Base-by-base conservation (phyloP, 2,888 invertebrate species). In the Theodoxus fluviatilis region DNA sequence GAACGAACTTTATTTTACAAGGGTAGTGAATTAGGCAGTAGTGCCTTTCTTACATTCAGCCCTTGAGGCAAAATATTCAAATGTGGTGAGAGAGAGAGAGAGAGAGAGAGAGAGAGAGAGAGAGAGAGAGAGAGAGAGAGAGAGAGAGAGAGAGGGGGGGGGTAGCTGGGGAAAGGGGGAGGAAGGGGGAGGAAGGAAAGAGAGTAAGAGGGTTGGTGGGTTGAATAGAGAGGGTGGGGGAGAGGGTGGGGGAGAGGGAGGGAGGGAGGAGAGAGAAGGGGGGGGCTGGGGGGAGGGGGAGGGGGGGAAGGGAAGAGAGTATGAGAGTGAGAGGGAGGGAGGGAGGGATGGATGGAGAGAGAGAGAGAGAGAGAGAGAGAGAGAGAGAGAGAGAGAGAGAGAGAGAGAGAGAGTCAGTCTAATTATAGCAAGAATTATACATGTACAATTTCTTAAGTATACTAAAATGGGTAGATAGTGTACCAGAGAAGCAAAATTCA, bases 11-110 rank as follows among this genome's bases (percentile, higher is more conserved):
- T 43, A 43, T 43, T 12, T 15, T 12, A 43, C 18, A 43, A 43
- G 43, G 9, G 43, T 43, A 12, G 18, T 12, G 18, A 18, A 43
- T 43, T n/a, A n/a, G n/a, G n/a, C n/a, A n/a, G n/a, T n/a, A n/a
- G n/a, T n/a, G n/a, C n/a, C n/a, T n/a, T n/a, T n/a, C n/a, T n/a
- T n/a, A n/a, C n/a, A n/a, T n/a, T n/a, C n/a, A n/a, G n/a, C n/a
- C n/a, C n/a, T n/a, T n/a, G n/a, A n/a, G n/a, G n/a, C n/a, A n/a
- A n/a, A n/a, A n/a, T n/a, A n/a, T n/a, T n/a, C n/a, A n/a, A n/a
- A n/a, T n/a, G n/a, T n/a, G n/a, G 64, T 57, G 68, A 64, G 33
- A 49, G 38, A 64, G 65, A 68, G 47, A 15, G 64, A 64, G 57
- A 43, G 33, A 28, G 43, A 43, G 43, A 43, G 18, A 12, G 18